Percentiles rank a stretch among this genome's conserved stretches.
Conservation (phyloP, 2,113 vertebrate species). For the Ammospiza nelsoni region DNA sequence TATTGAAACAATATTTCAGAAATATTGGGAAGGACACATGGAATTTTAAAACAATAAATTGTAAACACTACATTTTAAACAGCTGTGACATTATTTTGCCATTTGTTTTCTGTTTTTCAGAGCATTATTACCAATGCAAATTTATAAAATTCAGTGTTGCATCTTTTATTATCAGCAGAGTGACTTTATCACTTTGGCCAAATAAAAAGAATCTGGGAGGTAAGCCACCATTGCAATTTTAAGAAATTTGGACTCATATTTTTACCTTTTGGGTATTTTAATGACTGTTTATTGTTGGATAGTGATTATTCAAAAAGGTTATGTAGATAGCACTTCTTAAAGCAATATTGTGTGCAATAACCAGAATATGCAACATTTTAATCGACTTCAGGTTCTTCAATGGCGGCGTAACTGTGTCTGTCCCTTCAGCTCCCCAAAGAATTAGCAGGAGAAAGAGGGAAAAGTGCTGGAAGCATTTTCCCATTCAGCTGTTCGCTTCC, state of each 20-base stretch:
- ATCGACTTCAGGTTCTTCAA: not conserved
- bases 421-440: not conserved
- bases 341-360: not conserved
- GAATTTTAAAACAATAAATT: not conserved
- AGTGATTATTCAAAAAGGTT: slow-evolving; percentile 22
- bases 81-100: not conserved
- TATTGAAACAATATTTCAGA: not conserved
- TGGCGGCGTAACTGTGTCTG: not conserved
- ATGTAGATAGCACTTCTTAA: not conserved
- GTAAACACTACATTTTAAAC: not conserved
- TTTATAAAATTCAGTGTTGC: not conserved
- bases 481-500: not conserved
- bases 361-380: not conserved
- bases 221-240: not conserved
- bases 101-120: not conserved
- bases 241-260: slow-evolving; percentile 3
- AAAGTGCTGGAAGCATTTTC: not conserved
- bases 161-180: not conserved
- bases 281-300: not conserved
- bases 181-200: not conserved
- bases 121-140: not conserved
- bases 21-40: not conserved
- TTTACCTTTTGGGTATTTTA: not conserved
- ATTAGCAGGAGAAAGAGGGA: not conserved
- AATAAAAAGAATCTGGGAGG: not conserved